These are phyloP conservation scores for Scaptomyza cyrtandrae DNA, from an alignment of 2,888 invertebrate genomes.

Conservation along the genomic window DNA sequence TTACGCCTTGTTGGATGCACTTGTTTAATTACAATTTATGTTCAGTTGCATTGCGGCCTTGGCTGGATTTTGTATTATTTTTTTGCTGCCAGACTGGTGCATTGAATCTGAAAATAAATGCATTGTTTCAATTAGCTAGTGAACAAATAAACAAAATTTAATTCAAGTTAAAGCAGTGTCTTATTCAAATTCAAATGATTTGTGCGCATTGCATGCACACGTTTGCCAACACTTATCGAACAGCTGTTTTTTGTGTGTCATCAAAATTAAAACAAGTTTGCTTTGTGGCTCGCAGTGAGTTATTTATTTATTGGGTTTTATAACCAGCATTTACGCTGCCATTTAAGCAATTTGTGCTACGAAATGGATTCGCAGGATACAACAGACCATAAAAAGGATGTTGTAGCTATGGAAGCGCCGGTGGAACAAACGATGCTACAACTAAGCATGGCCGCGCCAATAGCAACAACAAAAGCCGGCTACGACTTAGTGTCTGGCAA, in stretches of 20 bases:
- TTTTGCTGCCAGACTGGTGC: conserved; percentile 14
- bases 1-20: conserved; percentile 5
- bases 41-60: conserved; percentile 38
- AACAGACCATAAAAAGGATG: background rate
- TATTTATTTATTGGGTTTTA: background rate
- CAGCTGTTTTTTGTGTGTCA: conserved; percentile 35
- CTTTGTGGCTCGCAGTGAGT: background rate
- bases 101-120: background rate
- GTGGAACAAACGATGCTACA: background rate
- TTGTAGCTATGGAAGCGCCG: background rate
- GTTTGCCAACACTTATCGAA: conserved; percentile 40
- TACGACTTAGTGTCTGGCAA: conserved; percentile 7
- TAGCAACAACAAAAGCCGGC: conserved; percentile 16
- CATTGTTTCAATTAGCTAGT: conserved; percentile 5
- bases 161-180: background rate
- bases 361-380: conserved; percentile 20
- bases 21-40: conserved; percentile 55
- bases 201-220: conserved; percentile 3
- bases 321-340: background rate
- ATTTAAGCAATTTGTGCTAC: background rate
- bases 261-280: conserved; percentile 2
- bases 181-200: conserved; percentile 8
- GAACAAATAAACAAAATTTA: background rate
- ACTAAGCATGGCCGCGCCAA: background rate
- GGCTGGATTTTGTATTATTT: conserved; percentile 11